phyloP scores from a whole-genome alignment of 2,113 vertebrate species.

The Diphyllodes magnificus region DNA sequence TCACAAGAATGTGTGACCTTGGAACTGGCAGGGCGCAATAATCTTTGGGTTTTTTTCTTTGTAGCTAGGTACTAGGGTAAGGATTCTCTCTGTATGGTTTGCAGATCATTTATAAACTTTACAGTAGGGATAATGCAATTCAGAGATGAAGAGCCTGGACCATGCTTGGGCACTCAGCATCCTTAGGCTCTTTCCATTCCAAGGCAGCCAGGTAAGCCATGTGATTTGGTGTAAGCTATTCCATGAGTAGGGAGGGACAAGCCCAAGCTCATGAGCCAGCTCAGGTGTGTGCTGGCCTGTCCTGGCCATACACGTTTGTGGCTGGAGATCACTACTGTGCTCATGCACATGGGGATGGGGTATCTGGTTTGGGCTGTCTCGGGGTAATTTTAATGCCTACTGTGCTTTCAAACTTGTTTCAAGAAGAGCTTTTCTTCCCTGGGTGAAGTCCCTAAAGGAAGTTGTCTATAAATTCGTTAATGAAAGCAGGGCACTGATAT shows the following conservation, averaged over 20 bases:
- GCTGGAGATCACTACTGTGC: background rate
- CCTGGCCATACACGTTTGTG: background rate
- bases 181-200: background rate
- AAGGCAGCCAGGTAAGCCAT: background rate
- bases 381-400: background rate
- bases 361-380: background rate
- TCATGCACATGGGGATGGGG: no score
- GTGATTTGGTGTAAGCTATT: background rate
- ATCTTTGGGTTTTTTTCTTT: background rate
- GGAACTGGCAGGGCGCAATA: background rate
- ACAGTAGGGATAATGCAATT: background rate
- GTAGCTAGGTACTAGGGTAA: background rate
- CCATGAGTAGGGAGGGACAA: background rate
- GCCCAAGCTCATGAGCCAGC: background rate
- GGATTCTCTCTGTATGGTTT: background rate
- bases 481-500: background rate
- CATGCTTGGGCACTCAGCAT: background rate
- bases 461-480: background rate
- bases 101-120: background rate
- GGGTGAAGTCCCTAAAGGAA: background rate
- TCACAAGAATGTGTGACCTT: background rate
- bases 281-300: background rate
- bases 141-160: background rate
- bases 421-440: background rate
- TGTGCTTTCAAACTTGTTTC: background rate